A percentile compares a stretch with the other conserved stretches of the same genome.
Conservation (phyloP, 2,113 vertebrate genomes). For the Cairina moschata region DNA sequence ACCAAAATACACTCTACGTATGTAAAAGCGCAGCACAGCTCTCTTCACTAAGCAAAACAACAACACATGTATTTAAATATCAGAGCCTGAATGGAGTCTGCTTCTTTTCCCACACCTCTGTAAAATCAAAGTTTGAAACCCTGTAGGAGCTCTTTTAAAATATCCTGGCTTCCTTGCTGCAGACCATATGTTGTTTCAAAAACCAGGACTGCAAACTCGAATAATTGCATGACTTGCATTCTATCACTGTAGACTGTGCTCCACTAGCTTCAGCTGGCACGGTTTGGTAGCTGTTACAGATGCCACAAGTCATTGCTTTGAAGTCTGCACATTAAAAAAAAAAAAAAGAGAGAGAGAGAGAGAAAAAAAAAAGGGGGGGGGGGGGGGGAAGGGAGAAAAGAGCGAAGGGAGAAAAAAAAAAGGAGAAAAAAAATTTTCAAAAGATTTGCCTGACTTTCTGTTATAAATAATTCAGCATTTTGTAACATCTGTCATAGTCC, state of each 20-base stretch:
- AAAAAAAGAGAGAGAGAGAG: rapidly evolving
- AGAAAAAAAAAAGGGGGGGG: no score
- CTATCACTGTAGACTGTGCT: slow-evolving; percentile 60
- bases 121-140: slow-evolving; percentile 82
- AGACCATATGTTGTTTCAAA: slow-evolving; percentile 80
- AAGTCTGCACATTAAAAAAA: slow-evolving; percentile 75
- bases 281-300: slow-evolving; percentile 76
- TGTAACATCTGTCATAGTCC: slow-evolving; percentile 74
- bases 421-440: slow-evolving; percentile 60
- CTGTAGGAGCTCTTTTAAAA: slow-evolving; percentile 81
- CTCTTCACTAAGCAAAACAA: slow-evolving; percentile 57
- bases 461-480: slow-evolving; percentile 72
- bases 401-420: neutral
- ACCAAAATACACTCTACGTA: neutral
- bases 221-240: slow-evolving; percentile 66
- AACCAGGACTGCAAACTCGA: slow-evolving; percentile 56
- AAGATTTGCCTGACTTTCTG: slow-evolving; percentile 76
- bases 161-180: slow-evolving; percentile 76
- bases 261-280: slow-evolving; percentile 70
- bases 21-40: slow-evolving; percentile 30
- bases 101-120: slow-evolving; percentile 76
- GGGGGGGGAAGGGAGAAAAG: rapidly evolving
- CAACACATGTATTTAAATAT: slow-evolving; percentile 73
- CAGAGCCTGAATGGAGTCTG: slow-evolving; percentile 65
- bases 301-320: slow-evolving; percentile 81